Conservation (phyloP, 2,797 vertebrate genomes). For the Propithecus perrieri region DNA sequence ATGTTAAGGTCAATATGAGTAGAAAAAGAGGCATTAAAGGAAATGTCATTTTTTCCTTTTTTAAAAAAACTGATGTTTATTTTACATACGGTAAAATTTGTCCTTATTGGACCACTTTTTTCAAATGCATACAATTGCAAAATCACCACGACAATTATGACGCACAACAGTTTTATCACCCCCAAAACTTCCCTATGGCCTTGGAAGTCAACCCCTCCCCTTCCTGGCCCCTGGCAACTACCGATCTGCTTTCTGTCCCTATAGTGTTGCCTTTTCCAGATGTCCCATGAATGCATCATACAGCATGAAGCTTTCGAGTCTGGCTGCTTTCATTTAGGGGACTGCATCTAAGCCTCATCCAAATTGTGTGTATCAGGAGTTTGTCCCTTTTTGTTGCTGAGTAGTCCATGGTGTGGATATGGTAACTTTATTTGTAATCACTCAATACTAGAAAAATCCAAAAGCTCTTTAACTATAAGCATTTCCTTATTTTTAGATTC, state of each 20-base stretch:
- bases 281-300: background rate
- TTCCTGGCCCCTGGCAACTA: rapidly evolving
- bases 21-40: background rate
- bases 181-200: background rate
- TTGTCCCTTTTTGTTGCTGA: background rate
- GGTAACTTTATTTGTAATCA: background rate
- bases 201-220: rapidly evolving
- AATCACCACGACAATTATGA: background rate
- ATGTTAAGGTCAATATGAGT: background rate
- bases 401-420: background rate
- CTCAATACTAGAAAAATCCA: background rate
- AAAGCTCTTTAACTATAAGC: background rate
- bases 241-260: background rate
- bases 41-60: background rate
- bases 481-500: background rate
- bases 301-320: background rate
- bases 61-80: background rate
- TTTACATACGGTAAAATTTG: background rate
- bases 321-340: background rate
- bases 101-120: background rate
- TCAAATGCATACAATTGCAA: background rate
- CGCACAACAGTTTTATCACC: background rate
- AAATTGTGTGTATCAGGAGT: background rate
- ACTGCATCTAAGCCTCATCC: background rate
- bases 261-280: background rate